A percentile compares a stretch with the other conserved stretches of the same genome.
Evolutionary conservation across 2,797 vertebrate species (phyloP).

Genomic region (Microcaecilia unicolor): DNA sequence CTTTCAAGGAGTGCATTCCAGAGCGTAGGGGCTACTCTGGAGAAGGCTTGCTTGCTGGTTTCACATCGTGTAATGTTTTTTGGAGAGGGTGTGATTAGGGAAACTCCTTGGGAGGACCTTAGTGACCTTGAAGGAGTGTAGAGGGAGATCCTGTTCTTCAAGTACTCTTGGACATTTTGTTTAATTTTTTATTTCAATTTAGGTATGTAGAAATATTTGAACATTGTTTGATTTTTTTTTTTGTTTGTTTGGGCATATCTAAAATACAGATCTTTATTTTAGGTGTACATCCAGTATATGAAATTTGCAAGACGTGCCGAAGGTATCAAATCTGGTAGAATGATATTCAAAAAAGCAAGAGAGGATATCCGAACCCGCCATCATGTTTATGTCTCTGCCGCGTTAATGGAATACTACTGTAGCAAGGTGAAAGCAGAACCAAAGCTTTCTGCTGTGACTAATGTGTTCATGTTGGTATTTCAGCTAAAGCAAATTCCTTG

Average conservation of each 20-base stretch:
- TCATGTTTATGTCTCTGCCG: conserved; percentile 94
- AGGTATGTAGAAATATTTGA: not conserved
- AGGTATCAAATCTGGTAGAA: conserved; percentile 92
- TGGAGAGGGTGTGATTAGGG: no score
- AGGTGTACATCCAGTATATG: conserved; percentile 99
- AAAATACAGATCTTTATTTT: not conserved
- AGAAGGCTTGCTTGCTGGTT: no score
- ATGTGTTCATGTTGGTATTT: not conserved
- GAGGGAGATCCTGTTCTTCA: no score
- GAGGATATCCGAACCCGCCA: conserved; percentile 90
- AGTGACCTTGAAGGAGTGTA: no score
- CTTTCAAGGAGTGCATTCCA: no score
- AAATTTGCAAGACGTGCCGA: conserved; percentile 96
- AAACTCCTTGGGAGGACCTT: no score
- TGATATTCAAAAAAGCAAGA: conserved; percentile 96
- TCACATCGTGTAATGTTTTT: no score
- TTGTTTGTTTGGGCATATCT: no score
- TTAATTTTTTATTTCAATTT: no score
- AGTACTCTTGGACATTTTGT: no score
- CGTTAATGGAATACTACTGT: conserved; percentile 98
- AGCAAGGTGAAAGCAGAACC: conserved; percentile 95
- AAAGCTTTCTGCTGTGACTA: no score
- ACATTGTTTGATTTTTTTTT: not conserved
- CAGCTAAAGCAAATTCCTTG: not conserved
- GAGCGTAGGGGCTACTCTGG: no score